Evolutionary conservation across 2,888 invertebrate species (phyloP).

Genomic region (Amphipyra tragopoginis): DNA sequence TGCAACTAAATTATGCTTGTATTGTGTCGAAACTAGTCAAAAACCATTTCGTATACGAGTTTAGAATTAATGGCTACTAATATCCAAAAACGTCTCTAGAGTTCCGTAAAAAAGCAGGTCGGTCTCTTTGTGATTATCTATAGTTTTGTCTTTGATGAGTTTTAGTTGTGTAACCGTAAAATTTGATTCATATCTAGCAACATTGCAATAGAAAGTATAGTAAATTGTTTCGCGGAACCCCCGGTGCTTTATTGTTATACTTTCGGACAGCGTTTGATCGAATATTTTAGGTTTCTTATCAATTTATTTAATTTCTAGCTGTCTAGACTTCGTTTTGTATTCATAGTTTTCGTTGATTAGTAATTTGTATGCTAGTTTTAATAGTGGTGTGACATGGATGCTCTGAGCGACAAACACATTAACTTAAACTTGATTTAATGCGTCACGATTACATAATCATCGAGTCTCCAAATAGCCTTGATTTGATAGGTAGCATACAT

Average conservation of each 20-base stretch:
- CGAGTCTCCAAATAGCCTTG: not conserved
- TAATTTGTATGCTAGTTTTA: constrained; percentile 22
- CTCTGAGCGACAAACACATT: constrained; percentile 18
- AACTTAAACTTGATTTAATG: constrained; percentile 29
- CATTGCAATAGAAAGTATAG: constrained; percentile 39
- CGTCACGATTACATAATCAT: not conserved
- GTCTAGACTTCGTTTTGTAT: constrained; percentile 19
- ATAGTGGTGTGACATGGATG: constrained; percentile 1
- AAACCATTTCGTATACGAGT: constrained; percentile 32
- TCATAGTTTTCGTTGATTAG: constrained; percentile 10
- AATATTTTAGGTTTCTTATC: constrained; percentile 26
- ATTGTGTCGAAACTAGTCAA: constrained; percentile 28
- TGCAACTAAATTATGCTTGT: constrained; percentile 6
- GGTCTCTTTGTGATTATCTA: constrained; percentile 22
- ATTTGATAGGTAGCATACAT: too few relatives aligned
- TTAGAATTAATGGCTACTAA: constrained; percentile 42
- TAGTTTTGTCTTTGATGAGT: constrained; percentile 28
- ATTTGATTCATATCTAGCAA: constrained; percentile 29
- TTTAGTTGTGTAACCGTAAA: constrained; percentile 32
- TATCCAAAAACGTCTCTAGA: constrained; percentile 22
- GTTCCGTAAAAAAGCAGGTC: constrained; percentile 29
- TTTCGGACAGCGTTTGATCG: constrained; percentile 4
- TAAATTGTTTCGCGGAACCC: constrained; percentile 27
- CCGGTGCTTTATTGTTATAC: constrained; percentile 13
- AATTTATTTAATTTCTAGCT: constrained; percentile 20